Evolutionary conservation across 2,113 vertebrate genomes (phyloP).

Genomic region (Lonchura striata): DNA sequence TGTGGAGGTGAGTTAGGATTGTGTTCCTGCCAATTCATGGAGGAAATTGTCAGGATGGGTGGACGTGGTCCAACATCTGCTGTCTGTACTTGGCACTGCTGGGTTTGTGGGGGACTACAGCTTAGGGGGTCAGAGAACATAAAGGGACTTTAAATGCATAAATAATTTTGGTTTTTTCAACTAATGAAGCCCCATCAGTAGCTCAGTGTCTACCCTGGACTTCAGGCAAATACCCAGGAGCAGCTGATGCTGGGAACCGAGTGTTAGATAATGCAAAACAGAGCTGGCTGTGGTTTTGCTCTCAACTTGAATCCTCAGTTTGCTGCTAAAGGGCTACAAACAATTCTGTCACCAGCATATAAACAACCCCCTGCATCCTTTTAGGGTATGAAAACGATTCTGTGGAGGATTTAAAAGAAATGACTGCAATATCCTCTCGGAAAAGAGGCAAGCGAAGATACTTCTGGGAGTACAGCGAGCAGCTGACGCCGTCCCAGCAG

Average conservation of each 20-base stretch:
- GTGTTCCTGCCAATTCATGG: neutral
- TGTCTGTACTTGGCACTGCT: neutral
- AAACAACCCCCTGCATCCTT: constrained; percentile 8
- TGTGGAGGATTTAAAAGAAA: constrained; percentile 90
- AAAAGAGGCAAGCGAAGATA: constrained; percentile 95
- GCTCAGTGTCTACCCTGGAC: neutral
- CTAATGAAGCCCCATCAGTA: neutral
- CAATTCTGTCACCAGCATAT: neutral
- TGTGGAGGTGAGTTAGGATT: neutral
- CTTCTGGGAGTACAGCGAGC: constrained; percentile 99
- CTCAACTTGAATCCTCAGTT: neutral
- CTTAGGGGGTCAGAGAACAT: neutral
- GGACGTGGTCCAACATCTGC: neutral
- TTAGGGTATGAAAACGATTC: constrained; percentile 93
- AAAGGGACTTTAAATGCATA: neutral
- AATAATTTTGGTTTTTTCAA: neutral
- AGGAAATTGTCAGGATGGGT: neutral
- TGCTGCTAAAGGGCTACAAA: neutral
- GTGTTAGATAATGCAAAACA: neutral
- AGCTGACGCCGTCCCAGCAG: constrained; percentile 89
- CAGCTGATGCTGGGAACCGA: neutral
- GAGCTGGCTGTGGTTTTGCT: neutral
- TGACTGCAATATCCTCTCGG: constrained; percentile 88
- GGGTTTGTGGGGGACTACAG: neutral
- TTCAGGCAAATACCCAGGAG: neutral